Base-by-base conservation (phyloP, 2,113 vertebrate genomes). In the Pomatostomus ruficeps region DNA sequence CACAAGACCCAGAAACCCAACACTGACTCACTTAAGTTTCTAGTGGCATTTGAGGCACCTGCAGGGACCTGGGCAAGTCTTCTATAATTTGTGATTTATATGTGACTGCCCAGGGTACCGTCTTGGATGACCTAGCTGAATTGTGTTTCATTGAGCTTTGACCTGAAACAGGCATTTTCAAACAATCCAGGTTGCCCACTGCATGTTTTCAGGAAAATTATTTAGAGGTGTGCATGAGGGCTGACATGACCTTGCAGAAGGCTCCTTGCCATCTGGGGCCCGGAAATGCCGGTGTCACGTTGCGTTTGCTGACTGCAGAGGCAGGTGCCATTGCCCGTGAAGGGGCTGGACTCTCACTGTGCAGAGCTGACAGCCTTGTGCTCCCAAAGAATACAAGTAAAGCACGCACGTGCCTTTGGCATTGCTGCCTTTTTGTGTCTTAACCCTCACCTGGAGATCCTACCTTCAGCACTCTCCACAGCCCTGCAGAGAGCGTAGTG, bases 291-390 rank as follows among this genome's bases (percentile, higher is more conserved):
- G 81, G 38, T 43, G 86, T 28, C 52, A 72, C 0, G 0, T 1
- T 0, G 0, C 0, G 1, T 4, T n/a, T 58, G 1, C 42, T 19
- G 20, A 33, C 51, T 55, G 18, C 68, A 63, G 48, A 21, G 55
- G 20, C 26, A 51, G 13, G 9, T 63, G 36, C 18, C n/a, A 21
- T 11, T 59, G 74, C 38, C 43, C 0, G 0, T 9, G 23, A 11
- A 22, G 24, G 31, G 67, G 15, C 18, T 38, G 11, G 35, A 49
- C 31, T 49, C 38, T 16, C 91, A 51, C 46, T 2, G 24, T 45
- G 49, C 26, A 35, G 58, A 84, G 26, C n/a, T 55, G 68, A 63
- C 7, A 31, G 49, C 18, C n/a, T 17, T 1, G 0, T 28, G 24
- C 33, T 68, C 58, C 48, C 18, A 54, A 82, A 21, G 13, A 31